These are phyloP conservation scores for Tenebrosternarchus preto DNA, from an alignment of 2,113 vertebrate genomes.

Conservation along the genomic window DNA sequence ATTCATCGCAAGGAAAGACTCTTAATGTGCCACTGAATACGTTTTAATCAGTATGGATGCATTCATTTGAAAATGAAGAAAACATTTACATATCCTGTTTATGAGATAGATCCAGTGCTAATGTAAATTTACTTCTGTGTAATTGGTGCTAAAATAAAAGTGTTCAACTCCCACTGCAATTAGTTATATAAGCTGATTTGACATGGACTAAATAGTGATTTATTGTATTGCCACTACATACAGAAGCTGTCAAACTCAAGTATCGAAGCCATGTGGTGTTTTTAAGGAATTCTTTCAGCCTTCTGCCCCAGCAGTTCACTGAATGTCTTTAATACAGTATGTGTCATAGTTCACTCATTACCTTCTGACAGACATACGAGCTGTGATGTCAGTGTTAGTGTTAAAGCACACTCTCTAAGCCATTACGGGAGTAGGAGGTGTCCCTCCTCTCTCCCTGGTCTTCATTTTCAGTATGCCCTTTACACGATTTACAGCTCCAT, in stretches of 20 bases:
- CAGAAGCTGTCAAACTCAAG: background rate
- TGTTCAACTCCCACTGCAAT: background rate
- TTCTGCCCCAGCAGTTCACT: background rate
- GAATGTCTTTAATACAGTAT: background rate
- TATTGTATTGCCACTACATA: background rate
- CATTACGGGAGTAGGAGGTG: slow-evolving; percentile 32
- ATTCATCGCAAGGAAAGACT: background rate
- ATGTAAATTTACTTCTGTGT: too few species aligned
- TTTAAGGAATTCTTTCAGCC: background rate
- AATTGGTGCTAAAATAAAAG: background rate
- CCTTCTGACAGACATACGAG: slow-evolving; percentile 24
- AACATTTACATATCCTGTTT: background rate
- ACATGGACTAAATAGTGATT: background rate
- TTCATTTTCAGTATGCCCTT: slow-evolving; percentile 26
- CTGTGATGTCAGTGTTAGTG: slow-evolving; percentile 36
- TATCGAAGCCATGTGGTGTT: background rate
- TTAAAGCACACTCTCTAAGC: slow-evolving; percentile 18
- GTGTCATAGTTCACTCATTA: background rate
- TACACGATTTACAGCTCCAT: slow-evolving; percentile 44
- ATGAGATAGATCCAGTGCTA: too few species aligned
- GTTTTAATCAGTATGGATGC: background rate
- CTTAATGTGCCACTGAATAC: too few species aligned
- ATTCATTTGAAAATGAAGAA: background rate
- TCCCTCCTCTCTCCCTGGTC: slow-evolving; percentile 27
- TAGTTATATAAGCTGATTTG: background rate